Evolutionary conservation across 2,113 vertebrate genomes (phyloP), one percentile per base, ranked within the genome.

Genomic region (rabbit (Oryctolagus cuniculus)): DNA sequence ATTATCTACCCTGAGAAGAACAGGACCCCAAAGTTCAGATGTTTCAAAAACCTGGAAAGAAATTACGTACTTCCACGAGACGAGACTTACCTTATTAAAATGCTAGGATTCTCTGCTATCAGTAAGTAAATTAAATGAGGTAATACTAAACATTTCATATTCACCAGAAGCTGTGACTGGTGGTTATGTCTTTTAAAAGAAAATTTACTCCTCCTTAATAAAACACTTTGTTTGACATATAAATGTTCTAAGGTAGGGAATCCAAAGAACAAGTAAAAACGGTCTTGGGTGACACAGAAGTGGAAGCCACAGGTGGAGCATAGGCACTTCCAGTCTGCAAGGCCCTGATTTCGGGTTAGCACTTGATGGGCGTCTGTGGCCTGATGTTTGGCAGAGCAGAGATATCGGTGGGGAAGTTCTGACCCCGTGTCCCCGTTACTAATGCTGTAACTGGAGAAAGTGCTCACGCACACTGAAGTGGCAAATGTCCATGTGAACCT

Each of bases 1-100:
- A 70, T 81, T 63, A 80, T 44, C 25, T 66, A 74, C 21, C 10
- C 24, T 93, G 36, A 83, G 58, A 92, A 31, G n/a, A 95, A 58
- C 2, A 66, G 53, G 36, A 89, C 83, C 9, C 64, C 70, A 38
- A 82, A 92, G 31, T 86, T 87, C 51, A 66, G 5, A 3, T 72
- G 72, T 38, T 89, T 93, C 51, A 90, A 77, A 72, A 86, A 90
- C 63, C 69, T 87, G 51, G 51, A 96, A 96, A 67, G 49, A 91
- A 91, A 91, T 67, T 6, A 94, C 10, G 17, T 63, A 74, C 88
- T 53, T 83, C 81, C 70, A 70, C 3, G 83, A 93, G 22, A 70
- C 84, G 63, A 93, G 66, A 83, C 53, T 36, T 82, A 82, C 10
- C 22, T 93, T 93, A 91, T 29, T 83, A 82, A 55, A 91, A 79